These are phyloP conservation scores for Channa maculata DNA, from an alignment of 2,113 vertebrate genomes.

Conservation along the genomic window DNA sequence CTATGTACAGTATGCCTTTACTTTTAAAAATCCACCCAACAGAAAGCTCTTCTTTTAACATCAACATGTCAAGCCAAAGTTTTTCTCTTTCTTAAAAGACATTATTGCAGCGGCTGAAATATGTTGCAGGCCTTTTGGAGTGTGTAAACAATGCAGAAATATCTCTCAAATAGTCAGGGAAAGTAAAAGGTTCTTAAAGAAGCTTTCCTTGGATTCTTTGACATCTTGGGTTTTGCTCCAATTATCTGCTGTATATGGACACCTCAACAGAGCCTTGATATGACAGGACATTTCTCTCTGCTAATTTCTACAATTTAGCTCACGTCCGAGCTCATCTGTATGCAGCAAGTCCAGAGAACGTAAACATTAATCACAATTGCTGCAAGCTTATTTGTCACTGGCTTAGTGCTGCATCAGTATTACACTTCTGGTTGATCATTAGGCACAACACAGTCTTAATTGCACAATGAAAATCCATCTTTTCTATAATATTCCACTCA, in stretches of 20 bases:
- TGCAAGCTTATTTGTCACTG: slow-evolving; percentile 21
- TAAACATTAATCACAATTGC: slow-evolving; percentile 14
- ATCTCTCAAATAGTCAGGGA: slow-evolving; percentile 2
- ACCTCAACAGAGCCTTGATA: background rate
- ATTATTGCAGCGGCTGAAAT: slow-evolving; percentile 21
- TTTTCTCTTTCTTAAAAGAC: slow-evolving; percentile 32
- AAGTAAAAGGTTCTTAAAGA: slow-evolving; percentile 40
- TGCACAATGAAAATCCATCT: slow-evolving; percentile 1
- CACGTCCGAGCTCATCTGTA: slow-evolving; percentile 7
- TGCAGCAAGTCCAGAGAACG: background rate
- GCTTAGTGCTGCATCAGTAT: background rate
- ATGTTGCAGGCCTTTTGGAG: slow-evolving; percentile 2
- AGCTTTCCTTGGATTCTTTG: slow-evolving; percentile 12
- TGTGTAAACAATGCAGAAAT: slow-evolving; percentile 40
- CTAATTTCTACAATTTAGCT: slow-evolving; percentile 32
- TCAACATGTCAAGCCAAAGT: slow-evolving; percentile 20
- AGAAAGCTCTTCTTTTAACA: slow-evolving; percentile 17
- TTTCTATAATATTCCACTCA: background rate
- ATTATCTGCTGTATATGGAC: slow-evolving; percentile 45
- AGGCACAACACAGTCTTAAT: background rate
- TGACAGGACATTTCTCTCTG: slow-evolving; percentile 13
- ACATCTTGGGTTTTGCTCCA: slow-evolving; percentile 37
- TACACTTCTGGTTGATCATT: slow-evolving; percentile 20
- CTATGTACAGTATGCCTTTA: background rate
- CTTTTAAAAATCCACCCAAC: slow-evolving; percentile 3